Conservation (phyloP, 2,113 vertebrate genomes). For the Phylloscopus trochiloides region DNA sequence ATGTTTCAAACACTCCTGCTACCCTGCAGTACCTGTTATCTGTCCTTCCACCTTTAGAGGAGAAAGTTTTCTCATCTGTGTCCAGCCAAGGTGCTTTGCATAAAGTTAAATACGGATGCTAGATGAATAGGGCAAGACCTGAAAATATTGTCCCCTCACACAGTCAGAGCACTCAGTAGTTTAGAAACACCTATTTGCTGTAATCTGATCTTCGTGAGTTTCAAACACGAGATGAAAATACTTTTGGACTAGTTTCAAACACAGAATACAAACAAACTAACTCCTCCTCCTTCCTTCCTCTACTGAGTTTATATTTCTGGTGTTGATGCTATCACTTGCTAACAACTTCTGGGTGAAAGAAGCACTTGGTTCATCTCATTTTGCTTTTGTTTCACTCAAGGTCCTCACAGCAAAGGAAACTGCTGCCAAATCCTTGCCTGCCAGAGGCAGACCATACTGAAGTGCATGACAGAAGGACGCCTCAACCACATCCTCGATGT, state of each 20-base stretch:
- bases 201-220: background rate
- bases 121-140: background rate
- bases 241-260: background rate
- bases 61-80: background rate
- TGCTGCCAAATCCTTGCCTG: conserved; percentile 58
- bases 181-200: background rate
- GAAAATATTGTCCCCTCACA: background rate
- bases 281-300: background rate
- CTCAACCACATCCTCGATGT: conserved; percentile 75
- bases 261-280: background rate
- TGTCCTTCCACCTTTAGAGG: background rate
- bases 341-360: background rate
- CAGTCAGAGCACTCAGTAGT: background rate
- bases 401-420: background rate
- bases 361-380: background rate
- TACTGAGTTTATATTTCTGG: background rate
- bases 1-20: background rate
- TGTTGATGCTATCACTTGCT: background rate
- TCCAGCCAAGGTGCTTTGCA: background rate
- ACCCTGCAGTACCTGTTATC: background rate
- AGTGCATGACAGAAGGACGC: conserved; percentile 74
- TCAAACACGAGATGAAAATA: background rate
- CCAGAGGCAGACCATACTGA: conserved; percentile 66
- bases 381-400: background rate
- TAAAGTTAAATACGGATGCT: background rate